phyloP scores from a whole-genome alignment of 2,888 invertebrate species.

The Mimas tiliae region DNA sequence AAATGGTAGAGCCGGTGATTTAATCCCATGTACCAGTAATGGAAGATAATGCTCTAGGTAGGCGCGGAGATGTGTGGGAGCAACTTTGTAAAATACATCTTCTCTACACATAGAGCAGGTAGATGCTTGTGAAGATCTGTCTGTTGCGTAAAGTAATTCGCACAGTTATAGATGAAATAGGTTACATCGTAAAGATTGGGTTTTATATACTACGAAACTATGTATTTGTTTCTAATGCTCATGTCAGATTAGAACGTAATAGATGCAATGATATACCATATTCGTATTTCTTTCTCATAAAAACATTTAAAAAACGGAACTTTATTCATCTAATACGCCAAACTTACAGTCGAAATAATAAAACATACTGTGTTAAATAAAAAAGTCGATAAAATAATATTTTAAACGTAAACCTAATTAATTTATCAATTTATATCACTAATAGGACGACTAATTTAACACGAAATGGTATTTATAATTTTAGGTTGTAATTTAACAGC shows the following conservation, averaged over 20 bases:
- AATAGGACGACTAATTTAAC: neutral
- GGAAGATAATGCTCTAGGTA: conserved; percentile 66
- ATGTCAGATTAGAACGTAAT: no score
- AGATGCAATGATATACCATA: no score
- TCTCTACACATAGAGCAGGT: neutral
- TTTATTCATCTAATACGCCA: no score
- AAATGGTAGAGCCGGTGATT: conserved; percentile 34
- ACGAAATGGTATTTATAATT: neutral
- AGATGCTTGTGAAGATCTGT: neutral
- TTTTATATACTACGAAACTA: no score
- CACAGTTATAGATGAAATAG: neutral
- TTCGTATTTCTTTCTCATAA: no score
- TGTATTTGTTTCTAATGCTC: no score
- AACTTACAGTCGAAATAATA: no score
- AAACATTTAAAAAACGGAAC: no score
- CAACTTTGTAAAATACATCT: conserved; percentile 10
- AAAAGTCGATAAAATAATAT: no score
- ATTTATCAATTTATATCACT: no score
- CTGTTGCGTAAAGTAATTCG: neutral
- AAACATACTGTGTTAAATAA: no score
- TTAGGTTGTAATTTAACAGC: neutral
- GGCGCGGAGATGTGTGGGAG: conserved; percentile 31
- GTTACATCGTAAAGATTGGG: neutral
- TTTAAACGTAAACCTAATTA: no score
- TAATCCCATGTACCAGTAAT: conserved; percentile 75